A percentile compares a stretch with the other conserved stretches of the same genome.
Evolutionary conservation across 2,113 vertebrate species (phyloP).

Genomic region (Caranx ignobilis): DNA sequence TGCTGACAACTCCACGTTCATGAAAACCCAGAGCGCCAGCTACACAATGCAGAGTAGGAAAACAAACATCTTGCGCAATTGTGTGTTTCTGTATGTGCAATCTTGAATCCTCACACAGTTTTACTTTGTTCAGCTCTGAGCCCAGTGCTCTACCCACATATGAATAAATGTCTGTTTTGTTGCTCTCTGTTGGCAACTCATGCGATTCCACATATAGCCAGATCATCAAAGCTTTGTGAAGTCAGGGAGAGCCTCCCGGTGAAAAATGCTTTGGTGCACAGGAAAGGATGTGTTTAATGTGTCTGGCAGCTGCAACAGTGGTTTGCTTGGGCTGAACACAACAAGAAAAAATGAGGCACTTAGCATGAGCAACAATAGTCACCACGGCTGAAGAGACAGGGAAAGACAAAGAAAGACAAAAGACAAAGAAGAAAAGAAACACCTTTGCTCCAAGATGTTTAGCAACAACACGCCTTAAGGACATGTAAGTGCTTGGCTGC

Average conservation of each 20-base stretch:
- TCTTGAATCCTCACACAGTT: neutral
- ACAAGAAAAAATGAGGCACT: conserved; percentile 37
- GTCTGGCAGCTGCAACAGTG: conserved; percentile 1
- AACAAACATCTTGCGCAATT: neutral
- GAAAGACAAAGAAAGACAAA: conserved; percentile 21
- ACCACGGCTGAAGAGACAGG: conserved; percentile 12
- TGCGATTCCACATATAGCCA: conserved; percentile 9
- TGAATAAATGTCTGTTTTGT: neutral
- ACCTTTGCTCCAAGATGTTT: conserved; percentile 30
- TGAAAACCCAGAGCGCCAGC: neutral
- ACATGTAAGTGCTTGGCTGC: neutral
- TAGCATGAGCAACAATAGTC: conserved; percentile 33
- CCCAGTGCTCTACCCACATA: neutral
- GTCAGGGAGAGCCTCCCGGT: conserved; percentile 6
- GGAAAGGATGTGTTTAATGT: conserved; percentile 26
- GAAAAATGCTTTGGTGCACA: conserved; percentile 14
- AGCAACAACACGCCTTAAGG: conserved; percentile 29
- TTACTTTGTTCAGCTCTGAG: neutral
- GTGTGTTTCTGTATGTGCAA: neutral
- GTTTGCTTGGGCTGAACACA: conserved; percentile 29
- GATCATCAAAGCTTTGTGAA: conserved; percentile 34
- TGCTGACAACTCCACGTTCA: neutral
- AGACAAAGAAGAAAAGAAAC: neutral
- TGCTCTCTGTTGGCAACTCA: neutral
- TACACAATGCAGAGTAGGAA: neutral